Base-by-base conservation (phyloP, 2,888 invertebrate species). In the Brenthis ino region DNA sequence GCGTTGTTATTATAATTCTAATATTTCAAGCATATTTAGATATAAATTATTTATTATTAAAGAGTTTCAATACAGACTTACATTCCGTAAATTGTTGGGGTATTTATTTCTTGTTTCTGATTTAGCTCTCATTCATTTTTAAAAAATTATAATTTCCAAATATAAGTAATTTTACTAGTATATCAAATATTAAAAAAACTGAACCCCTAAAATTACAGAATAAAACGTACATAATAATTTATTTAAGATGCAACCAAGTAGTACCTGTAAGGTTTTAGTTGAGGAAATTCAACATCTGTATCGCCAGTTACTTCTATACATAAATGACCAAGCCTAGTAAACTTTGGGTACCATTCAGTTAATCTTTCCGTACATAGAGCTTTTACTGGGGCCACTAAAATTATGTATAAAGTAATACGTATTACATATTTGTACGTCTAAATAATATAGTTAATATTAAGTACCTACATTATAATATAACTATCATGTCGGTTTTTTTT, bases 221-320 rank as follows among this genome's bases (percentile, higher is more conserved):
- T 43, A 43, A 8, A 11, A 6, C 11, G 8, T 8, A 11, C 8
- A 11, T 43, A 43, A 43, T 43, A 43, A 43, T 43, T 43, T 43
- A 43, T 11, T 11, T 11, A 43, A 43, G 37, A 11, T 43, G 11
- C 47, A 14, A 57, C 13, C 1, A 47, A 33, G 56, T 74, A 73
- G 75, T 76, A 91, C 93, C 84, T 89, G 79, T 92, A 93, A 0
- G 87, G 85, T 60, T 87, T 85, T 33, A 94, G 73, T 43, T 91
- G 90, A 3, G 85, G 79, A 65, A 94, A 94, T 76, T 96, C 95
- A 8, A 95, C 91, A 67, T 96, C 95, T n/a, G 95, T 95, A 80
- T 97, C 97, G 0, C 97, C 97, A 0, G 97, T 97, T 1, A 96
- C 93, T 81, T 96, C 95, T 60, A 95, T 93, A 76, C 95, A 95